phyloP scores from a whole-genome alignment of 2,888 invertebrate species.

The Blastobasis adustella region DNA sequence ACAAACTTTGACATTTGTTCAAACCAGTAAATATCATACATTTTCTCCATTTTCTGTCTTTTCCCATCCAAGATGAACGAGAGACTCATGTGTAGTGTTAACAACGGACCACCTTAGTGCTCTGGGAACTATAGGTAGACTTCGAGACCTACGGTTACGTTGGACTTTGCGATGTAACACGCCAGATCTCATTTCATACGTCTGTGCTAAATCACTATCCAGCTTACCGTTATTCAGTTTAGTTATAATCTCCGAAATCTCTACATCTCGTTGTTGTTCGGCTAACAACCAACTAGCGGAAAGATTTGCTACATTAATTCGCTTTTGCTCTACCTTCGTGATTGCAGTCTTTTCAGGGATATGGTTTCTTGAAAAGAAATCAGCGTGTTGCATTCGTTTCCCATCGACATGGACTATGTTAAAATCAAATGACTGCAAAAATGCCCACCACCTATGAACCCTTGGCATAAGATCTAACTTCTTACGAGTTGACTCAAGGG shows the following conservation, averaged over 20 bases:
- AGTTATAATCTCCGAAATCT: neutral
- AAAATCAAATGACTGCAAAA: constrained; percentile 11
- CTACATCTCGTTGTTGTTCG: constrained; percentile 4
- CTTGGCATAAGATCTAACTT: constrained; percentile 14
- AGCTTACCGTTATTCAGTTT: neutral
- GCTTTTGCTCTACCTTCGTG: constrained; percentile 4
- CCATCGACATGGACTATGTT: constrained; percentile 5
- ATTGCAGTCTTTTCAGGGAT: neutral
- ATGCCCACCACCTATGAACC: constrained; percentile 19
- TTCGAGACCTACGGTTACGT: constrained; percentile 10
- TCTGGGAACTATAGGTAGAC: constrained; percentile 15
- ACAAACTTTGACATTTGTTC: constrained; percentile 19
- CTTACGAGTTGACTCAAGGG: constrained; percentile 13
- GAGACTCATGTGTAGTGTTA: constrained; percentile 14
- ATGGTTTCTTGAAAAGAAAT: constrained; percentile 12
- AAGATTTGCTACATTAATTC: constrained; percentile 2
- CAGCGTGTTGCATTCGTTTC: constrained; percentile 10
- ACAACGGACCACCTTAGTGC: constrained; percentile 19
- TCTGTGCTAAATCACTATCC: neutral
- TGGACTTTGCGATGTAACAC: constrained; percentile 14
- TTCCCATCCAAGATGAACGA: constrained; percentile 12
- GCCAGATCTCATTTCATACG: constrained; percentile 9
- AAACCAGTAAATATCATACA: constrained; percentile 25
- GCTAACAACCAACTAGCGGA: constrained; percentile 7
- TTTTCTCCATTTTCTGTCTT: constrained; percentile 18